Evolutionary conservation across 2,888 invertebrate species (phyloP).

Genomic region (Cheilosia scutellata): DNA sequence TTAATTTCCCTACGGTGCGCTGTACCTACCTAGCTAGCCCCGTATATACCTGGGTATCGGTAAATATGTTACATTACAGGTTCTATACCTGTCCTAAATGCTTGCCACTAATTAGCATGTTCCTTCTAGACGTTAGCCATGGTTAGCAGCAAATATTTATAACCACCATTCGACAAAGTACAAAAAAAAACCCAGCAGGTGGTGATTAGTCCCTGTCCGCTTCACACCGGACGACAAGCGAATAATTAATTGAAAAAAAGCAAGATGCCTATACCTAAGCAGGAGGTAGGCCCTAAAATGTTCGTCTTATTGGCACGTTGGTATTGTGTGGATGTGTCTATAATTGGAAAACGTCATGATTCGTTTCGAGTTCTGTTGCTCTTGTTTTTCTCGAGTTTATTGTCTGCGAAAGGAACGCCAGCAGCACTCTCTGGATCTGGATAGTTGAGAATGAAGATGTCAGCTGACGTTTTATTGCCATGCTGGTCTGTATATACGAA

Average conservation of each 20-base stretch:
- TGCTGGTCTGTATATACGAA: not conserved
- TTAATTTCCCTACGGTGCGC: conserved; percentile 63
- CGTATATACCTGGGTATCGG: conserved; percentile 10
- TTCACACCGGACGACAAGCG: conserved; percentile 44
- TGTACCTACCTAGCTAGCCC: not conserved
- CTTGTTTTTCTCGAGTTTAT: conserved; percentile 19
- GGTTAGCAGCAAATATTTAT: conserved; percentile 51
- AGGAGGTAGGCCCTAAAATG: conserved; percentile 18
- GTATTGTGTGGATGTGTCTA: conserved; percentile 34
- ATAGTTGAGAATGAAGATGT: conserved; percentile 69
- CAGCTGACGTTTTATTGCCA: conserved; percentile 61
- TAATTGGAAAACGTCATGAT: conserved; percentile 66
- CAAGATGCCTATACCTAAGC: conserved; percentile 16
- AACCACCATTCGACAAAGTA: conserved; percentile 18
- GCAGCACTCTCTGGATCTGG: not conserved
- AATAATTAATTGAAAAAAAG: conserved; percentile 52
- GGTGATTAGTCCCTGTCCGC: conserved; percentile 47
- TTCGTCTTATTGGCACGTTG: conserved; percentile 43
- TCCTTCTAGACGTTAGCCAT: conserved; percentile 43
- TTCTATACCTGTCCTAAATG: conserved; percentile 23
- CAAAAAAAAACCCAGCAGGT: conserved; percentile 53
- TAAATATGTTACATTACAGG: conserved; percentile 37
- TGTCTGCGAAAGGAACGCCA: conserved; percentile 35
- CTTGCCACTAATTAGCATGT: conserved; percentile 68
- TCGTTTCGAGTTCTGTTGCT: conserved; percentile 34